Conservation (phyloP, 1,140 invertebrate species). For the Halictus rubicundus region DNA sequence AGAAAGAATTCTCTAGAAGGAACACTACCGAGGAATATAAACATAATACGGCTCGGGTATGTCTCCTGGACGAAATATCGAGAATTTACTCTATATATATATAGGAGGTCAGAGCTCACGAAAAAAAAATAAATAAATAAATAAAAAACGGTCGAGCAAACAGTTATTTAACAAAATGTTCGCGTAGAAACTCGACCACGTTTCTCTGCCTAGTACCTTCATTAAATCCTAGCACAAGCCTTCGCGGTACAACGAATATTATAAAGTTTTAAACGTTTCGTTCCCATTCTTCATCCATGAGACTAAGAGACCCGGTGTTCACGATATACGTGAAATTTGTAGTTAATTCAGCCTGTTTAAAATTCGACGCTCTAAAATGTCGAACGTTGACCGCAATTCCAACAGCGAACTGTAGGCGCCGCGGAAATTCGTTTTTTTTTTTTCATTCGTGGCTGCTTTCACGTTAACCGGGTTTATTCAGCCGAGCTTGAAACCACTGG, state of each 20-base stretch:
- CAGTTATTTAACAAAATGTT: neutral
- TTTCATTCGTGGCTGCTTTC: neutral
- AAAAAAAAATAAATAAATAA: too few relatives aligned
- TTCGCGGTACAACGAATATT: neutral
- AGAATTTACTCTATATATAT: too few relatives aligned
- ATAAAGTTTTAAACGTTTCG: conserved; percentile 4
- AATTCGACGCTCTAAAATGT: conserved; percentile 3
- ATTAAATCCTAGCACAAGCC: neutral
- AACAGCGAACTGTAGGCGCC: neutral
- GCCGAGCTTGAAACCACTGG: neutral
- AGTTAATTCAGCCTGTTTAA: conserved; percentile 16
- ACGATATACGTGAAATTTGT: conserved; percentile 14
- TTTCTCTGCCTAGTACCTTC: neutral
- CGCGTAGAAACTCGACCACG: neutral
- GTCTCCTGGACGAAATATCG: too few relatives aligned
- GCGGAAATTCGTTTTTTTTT: neutral
- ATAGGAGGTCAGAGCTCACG: too few relatives aligned
- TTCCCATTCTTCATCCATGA: conserved; percentile 11
- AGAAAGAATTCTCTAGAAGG: too few relatives aligned
- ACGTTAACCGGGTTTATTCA: neutral
- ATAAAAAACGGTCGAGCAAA: neutral
- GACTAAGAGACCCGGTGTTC: neutral
- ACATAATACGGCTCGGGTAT: too few relatives aligned
- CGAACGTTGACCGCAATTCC: conserved; percentile 29
- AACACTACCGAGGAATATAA: too few relatives aligned